A percentile compares a stretch with the other conserved stretches of the same genome.
Evolutionary conservation across 1,140 invertebrate species (phyloP).

Genomic region (Lanistes nyassanus): DNA sequence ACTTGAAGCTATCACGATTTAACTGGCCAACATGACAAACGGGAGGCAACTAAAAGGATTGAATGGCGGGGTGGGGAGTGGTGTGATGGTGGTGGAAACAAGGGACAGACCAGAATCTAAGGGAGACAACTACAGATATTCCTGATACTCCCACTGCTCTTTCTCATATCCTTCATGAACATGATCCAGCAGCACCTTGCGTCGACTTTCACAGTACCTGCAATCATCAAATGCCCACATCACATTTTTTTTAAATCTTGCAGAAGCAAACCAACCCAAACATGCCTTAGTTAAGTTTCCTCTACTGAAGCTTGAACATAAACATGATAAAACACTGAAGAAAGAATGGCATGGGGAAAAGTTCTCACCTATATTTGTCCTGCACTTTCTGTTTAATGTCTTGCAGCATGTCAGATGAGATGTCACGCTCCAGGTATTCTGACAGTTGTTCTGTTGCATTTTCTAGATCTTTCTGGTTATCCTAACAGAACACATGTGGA

Average conservation of each 20-base stretch:
- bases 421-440: conserved; percentile 97
- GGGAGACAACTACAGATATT: conserved; percentile 16
- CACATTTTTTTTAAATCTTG: neutral
- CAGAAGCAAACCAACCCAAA: neutral
- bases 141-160: conserved; percentile 88
- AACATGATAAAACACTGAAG: neutral
- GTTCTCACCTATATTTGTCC: conserved; percentile 92
- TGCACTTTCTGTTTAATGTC: conserved; percentile 99
- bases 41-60: no score
- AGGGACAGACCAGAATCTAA: neutral
- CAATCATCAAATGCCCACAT: conserved; percentile 56
- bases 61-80: no score
- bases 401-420: conserved; percentile 95
- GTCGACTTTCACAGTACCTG: conserved; percentile 96
- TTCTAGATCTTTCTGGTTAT: conserved; percentile 98
- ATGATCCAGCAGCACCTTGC: conserved; percentile 93
- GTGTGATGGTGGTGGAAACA: neutral
- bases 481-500: conserved; percentile 69
- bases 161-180: conserved; percentile 99
- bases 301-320: neutral
- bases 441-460: conserved; percentile 95
- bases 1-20: no score
- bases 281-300: neutral
- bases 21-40: no score
- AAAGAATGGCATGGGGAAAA: neutral